These are phyloP conservation scores for Orthosia gracilis DNA, from an alignment of 2,888 invertebrate species.

Conservation along the genomic window DNA sequence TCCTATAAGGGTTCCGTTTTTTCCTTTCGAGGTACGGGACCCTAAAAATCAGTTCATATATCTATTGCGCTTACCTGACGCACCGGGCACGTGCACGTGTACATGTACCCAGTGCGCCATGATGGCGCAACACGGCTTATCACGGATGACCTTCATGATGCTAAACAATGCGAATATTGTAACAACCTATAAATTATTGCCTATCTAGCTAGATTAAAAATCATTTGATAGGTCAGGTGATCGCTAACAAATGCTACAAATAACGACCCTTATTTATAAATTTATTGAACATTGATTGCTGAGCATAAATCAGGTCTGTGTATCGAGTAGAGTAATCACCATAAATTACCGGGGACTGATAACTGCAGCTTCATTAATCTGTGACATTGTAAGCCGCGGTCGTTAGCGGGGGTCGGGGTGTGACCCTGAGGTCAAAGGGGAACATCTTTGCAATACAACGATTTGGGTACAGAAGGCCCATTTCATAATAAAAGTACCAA, in stretches of 20 bases:
- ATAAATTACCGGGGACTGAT: constrained; percentile 34
- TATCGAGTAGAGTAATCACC: constrained; percentile 18
- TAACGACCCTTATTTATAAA: background rate
- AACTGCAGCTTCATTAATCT: constrained; percentile 30
- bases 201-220: background rate
- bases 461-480: background rate
- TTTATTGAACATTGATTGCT: background rate
- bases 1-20: no score
- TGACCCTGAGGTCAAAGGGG: constrained; percentile 26
- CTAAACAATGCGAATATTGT: no score
- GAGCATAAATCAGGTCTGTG: constrained; percentile 17
- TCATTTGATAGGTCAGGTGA: background rate
- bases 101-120: no score
- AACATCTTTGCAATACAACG: background rate
- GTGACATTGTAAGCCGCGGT: constrained; percentile 26
- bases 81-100: no score
- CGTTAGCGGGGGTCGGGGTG: constrained; percentile 32
- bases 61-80: no score
- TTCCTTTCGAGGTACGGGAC: no score
- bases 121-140: no score
- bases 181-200: no score
- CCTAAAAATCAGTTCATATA: no score
- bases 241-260: background rate
- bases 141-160: no score
- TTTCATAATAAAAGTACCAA: background rate